Conservation (phyloP, 2,113 vertebrate genomes). For the Cebus imitator region DNA sequence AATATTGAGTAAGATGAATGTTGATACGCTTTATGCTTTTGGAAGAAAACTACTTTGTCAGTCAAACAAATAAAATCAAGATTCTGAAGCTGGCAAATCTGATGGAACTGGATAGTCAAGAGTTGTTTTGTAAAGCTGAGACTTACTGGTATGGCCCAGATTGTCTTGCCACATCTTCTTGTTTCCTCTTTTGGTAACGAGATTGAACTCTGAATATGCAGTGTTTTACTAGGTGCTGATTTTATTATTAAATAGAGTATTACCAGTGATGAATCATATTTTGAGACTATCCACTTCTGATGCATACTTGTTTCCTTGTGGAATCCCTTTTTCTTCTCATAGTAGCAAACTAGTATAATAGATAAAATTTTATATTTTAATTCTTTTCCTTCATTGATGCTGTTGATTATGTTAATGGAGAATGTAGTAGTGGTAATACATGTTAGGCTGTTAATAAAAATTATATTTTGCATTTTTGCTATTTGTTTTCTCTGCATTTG, state of each 20-base stretch:
- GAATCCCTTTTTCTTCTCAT: background rate
- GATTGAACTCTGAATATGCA: background rate
- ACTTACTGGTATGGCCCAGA: background rate
- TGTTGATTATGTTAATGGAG: background rate
- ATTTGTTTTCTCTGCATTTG: background rate
- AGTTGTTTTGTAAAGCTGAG: background rate
- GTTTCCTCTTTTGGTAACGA: background rate
- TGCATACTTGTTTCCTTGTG: background rate
- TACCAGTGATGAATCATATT: background rate
- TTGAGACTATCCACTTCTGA: background rate
- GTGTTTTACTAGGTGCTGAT: background rate
- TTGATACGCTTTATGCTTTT: background rate
- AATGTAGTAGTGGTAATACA: background rate
- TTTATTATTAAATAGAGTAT: background rate
- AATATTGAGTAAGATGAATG: constrained; percentile 38
- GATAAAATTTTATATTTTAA: background rate
- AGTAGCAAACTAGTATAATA: background rate
- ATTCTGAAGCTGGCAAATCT: background rate
- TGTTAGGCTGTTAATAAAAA: background rate
- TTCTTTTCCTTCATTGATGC: background rate
- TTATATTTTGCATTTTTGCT: background rate
- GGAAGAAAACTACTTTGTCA: background rate
- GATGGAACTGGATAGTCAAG: background rate
- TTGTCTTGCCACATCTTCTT: constrained; percentile 6
- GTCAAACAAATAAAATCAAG: background rate